Evolutionary conservation across 2,113 vertebrate genomes (phyloP).

Genomic region (Chloroceryle aenea): DNA sequence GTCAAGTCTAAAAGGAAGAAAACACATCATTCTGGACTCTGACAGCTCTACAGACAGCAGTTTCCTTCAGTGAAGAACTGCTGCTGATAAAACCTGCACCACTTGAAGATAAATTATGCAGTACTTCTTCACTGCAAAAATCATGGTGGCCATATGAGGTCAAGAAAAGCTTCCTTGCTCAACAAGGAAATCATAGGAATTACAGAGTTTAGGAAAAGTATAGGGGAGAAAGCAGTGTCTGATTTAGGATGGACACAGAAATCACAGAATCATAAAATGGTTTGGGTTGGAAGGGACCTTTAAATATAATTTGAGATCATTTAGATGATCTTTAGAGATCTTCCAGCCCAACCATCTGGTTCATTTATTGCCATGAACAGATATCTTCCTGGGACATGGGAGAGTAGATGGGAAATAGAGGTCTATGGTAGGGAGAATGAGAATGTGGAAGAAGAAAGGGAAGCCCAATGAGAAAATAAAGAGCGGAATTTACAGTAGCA

Average conservation of each 20-base stretch:
- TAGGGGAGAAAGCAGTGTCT: background rate
- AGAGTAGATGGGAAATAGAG: background rate
- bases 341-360: background rate
- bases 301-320: background rate
- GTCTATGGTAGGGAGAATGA: background rate
- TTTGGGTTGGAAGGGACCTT: background rate
- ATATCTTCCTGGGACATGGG: background rate
- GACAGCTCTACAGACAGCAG: background rate
- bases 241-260: background rate
- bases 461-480: background rate
- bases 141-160: background rate
- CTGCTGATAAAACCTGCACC: background rate
- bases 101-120: background rate
- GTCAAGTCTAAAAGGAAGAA: background rate
- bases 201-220: background rate
- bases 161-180: background rate
- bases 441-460: background rate
- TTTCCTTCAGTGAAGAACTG: background rate
- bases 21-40: background rate
- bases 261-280: background rate
- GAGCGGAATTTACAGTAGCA: background rate
- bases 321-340: background rate
- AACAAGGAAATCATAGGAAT: background rate
- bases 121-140: background rate
- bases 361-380: background rate